A percentile compares a stretch with the other conserved stretches of the same genome.
Conservation (phyloP, 2,888 invertebrate species). For the Tetragonula carbonaria region DNA sequence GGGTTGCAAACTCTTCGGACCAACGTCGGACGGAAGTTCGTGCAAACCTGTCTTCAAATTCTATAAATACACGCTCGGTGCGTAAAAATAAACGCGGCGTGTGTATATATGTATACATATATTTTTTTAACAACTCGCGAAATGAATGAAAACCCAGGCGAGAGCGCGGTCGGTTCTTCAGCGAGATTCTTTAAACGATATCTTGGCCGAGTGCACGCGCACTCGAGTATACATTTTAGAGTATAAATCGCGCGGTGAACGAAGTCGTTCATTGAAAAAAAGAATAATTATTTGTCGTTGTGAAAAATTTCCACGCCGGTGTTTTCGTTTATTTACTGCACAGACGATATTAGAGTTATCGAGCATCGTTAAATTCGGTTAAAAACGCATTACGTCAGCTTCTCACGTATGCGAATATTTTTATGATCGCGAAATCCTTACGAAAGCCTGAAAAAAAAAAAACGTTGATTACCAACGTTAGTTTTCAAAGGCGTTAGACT, state of each 20-base stretch:
- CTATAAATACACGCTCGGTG: background rate
- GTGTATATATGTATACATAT: no score
- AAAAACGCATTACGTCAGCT: background rate
- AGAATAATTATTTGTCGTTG: background rate
- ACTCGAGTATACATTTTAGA: slow-evolving; percentile 17
- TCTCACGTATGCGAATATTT: background rate
- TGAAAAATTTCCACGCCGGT: background rate
- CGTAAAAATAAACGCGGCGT: background rate
- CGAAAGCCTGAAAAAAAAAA: background rate
- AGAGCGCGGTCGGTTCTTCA: background rate
- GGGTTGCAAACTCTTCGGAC: background rate
- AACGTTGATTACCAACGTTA: background rate
- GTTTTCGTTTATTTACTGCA: background rate
- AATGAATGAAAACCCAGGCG: background rate
- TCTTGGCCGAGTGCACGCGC: slow-evolving; percentile 25
- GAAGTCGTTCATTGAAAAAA: background rate
- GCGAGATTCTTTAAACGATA: slow-evolving; percentile 13
- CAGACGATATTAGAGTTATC: background rate
- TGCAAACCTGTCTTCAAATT: background rate
- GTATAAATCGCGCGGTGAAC: slow-evolving; percentile 24
- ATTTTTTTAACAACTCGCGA: background rate
- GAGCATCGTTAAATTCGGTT: background rate
- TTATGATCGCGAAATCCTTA: background rate
- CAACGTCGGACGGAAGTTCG: background rate
- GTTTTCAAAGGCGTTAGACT: background rate